Evolutionary conservation across 2,888 invertebrate species (phyloP), one percentile per base, ranked within the genome.

Genomic region (Drosophila subquinaria): DNA sequence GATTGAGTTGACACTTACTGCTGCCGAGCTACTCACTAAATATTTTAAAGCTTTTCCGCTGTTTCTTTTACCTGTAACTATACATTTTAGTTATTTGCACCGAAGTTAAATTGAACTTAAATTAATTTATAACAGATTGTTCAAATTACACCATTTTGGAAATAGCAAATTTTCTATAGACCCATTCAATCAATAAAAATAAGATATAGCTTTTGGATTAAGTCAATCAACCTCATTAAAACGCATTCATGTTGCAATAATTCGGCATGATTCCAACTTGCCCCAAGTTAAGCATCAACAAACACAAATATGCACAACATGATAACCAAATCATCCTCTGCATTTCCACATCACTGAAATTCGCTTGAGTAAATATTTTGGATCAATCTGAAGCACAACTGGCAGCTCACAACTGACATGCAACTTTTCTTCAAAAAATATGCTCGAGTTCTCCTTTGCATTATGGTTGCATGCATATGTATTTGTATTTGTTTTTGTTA

Each of bases 331-430:
- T 59, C 35, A 36, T 33, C n/a, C 27, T 36, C 43, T n/a, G 40
- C 17, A 63, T 55, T 55, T 73, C 33, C 35, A 48, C 15, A 30
- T 55, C 23, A 20, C 30, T 35, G 45, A 27, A 20, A 11, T 23
- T 47, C 15, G 47, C 56, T 65, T 57, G 52, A 50, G 33, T 38
- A 70, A 60, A 57, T 57, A 57, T 50, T 35, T 40, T 47, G 40
- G 10, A 61, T 65, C 65, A 70, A 55, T 45, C 40, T 59, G 69
- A 47, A 36, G 45, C 13, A 59, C 35, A 60, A 17, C 42, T 17
- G 9, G 17, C 17, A 42, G 42, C 55, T 60, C 38, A 42, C 64
- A 47, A 17, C 59, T 65, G 69, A 36, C 69, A 43, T 38, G 35
- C 40, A 15, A 4, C 42, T 38, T 69, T 50, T 52, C 35, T 13